Percentiles rank a stretch among this genome's conserved stretches.
These are phyloP conservation scores for Gallinago undulata DNA, from an alignment of 2,113 vertebrate species.

Conservation along the genomic window DNA sequence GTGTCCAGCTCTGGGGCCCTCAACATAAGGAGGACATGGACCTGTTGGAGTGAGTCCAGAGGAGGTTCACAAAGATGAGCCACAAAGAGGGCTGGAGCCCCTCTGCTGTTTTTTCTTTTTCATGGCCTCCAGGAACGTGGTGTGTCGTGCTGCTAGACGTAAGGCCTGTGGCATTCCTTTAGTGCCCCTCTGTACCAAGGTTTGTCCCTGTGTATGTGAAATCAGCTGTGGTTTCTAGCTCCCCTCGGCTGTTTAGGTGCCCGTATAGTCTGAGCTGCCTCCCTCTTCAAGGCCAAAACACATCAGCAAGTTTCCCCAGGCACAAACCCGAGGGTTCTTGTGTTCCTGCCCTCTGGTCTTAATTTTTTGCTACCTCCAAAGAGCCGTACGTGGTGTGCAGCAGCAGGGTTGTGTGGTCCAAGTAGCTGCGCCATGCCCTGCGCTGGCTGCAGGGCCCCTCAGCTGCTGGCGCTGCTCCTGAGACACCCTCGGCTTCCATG, in stretches of 20 bases:
- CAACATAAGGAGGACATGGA: no score
- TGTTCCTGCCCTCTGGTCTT: neutral
- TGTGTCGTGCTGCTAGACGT: neutral
- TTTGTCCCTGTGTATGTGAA: neutral
- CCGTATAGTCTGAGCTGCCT: neutral
- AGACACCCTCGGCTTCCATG: neutral
- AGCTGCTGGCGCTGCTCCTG: neutral
- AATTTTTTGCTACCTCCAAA: neutral
- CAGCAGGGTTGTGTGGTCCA: neutral
- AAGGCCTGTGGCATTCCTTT: neutral
- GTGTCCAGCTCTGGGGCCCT: no score
- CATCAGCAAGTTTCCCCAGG: neutral
- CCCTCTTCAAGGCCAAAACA: neutral
- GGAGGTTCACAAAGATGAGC: no score
- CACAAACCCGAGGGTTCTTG: neutral
- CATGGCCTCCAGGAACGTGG: neutral
- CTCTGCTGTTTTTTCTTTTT: neutral
- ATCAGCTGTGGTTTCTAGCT: neutral
- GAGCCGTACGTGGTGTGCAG: neutral
- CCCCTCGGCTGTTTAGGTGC: neutral
- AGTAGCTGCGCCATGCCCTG: neutral
- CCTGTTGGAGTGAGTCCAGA: no score
- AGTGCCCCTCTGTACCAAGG: no score
- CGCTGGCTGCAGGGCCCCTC: neutral
- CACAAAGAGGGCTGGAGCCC: no score